Base-by-base conservation (phyloP, 2,888 invertebrate species). In the Limnephilus rhombicus region DNA sequence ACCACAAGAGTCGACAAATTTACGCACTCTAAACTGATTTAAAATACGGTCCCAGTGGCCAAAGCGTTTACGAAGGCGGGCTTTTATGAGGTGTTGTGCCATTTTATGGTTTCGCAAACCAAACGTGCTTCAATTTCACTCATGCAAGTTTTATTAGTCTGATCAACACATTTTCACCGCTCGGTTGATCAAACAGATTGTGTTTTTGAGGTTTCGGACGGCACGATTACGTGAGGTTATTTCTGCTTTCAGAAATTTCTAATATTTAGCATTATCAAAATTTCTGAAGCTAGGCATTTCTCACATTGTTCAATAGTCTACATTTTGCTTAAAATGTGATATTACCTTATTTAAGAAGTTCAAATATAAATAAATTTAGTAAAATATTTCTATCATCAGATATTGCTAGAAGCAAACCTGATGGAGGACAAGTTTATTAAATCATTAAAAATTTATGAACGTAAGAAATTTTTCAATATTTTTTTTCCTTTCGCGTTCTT, bases 111-210 rank as follows among this genome's bases (percentile, higher is more conserved):
- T 29, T 68, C 87, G 15, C 29, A 87, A 87, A 87, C 68, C 68
- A 87, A 87, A 87, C 87, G 87, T 87, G 87, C 53, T 86, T 68
- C 87, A 87, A 87, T 87, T 87, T 53, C 68, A 87, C 68, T 34
- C 87, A 87, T 68, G 31, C 53, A 31, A 53, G 31, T 87, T 87
- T 87, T 87, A 87, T 87, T 87, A 31, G 29, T 87, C 24, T 34
- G 53, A 87, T 87, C 31, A 68, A 37, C 87, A 68, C 29, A 87
- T 87, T 87, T 87, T 87, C 87, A 53, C 87, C 87, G 87, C 68
- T 87, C 87, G 53, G 87, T 34, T 87, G 86, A 45, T 86, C 86
- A 86, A 86, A 86, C 86, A 83, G 86, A 45, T 29, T 45, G 86
- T 86, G 29, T 86, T 86, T 86, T 86, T 45, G 45, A 37, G 45